Percentiles rank a stretch among this genome's conserved stretches.
Conservation (phyloP, 2,797 vertebrate genomes). For the Tragelaphus oryx region DNA sequence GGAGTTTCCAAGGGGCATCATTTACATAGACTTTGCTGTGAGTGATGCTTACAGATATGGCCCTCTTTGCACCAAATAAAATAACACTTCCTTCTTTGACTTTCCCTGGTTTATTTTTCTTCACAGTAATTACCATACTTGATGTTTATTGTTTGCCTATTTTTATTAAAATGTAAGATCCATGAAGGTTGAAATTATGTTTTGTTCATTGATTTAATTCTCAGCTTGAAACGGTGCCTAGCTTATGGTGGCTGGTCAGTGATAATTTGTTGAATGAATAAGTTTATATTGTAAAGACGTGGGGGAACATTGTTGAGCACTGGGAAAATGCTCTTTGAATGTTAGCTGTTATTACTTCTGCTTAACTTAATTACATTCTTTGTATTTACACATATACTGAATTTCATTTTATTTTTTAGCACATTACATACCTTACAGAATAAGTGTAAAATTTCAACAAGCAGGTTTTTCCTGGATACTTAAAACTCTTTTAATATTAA, state of each 20-base stretch:
- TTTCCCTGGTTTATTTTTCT: constrained; percentile 1
- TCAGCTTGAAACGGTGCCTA: neutral
- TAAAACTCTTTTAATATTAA: constrained; percentile 10
- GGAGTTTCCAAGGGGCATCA: neutral
- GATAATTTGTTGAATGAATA: neutral
- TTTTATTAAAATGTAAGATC: neutral
- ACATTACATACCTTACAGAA: neutral
- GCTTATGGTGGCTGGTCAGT: neutral
- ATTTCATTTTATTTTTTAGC: constrained; percentile 2
- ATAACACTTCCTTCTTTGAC: neutral
- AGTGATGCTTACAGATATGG: neutral
- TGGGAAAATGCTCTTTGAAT: neutral
- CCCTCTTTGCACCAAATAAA: neutral
- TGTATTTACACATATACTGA: neutral
- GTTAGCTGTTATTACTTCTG: neutral
- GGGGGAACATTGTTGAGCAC: neutral
- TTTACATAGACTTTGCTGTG: neutral
- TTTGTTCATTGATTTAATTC: neutral
- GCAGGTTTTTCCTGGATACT: neutral
- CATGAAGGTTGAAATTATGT: neutral
- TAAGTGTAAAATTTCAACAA: neutral
- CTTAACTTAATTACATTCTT: neutral
- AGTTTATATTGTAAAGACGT: neutral
- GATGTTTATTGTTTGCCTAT: neutral
- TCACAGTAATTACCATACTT: neutral